Conservation (phyloP, 2,888 invertebrate genomes). For the Clivina fossor region DNA sequence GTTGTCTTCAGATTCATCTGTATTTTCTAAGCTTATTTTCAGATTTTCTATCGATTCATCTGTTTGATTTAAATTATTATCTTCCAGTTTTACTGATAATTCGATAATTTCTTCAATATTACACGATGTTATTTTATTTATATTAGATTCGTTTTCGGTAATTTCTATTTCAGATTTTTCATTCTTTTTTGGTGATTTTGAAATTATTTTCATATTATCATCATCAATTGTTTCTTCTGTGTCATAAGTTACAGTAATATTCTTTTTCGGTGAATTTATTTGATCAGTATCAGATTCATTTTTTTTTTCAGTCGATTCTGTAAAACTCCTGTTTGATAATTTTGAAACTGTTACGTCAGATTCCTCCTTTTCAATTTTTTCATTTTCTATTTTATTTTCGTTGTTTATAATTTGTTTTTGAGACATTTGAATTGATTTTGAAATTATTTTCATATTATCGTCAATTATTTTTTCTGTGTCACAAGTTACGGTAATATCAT, state of each 20-base stretch:
- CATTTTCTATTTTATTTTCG: neutral
- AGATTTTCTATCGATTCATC: neutral
- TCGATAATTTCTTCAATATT: neutral
- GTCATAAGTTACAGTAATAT: neutral
- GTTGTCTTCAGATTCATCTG: neutral
- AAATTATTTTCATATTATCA: neutral
- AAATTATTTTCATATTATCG: neutral
- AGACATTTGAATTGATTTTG: neutral
- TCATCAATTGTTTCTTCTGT: constrained; percentile 1
- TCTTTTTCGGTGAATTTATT: neutral
- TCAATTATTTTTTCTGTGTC: neutral
- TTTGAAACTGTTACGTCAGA: too few species aligned
- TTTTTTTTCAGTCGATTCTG: constrained; percentile 10
- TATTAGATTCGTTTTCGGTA: neutral
- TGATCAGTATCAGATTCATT: constrained; percentile 1
- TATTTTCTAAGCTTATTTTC: neutral
- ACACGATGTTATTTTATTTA: neutral
- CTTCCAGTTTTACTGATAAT: neutral
- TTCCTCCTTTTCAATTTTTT: neutral
- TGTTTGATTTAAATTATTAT: neutral
- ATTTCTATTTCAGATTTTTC: neutral
- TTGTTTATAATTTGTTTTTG: neutral
- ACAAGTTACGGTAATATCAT: neutral
- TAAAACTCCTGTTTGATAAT: too few species aligned
- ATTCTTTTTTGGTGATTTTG: neutral